Evolutionary conservation across 2,888 invertebrate genomes (phyloP).

Genomic region (Aphrophora alni): DNA sequence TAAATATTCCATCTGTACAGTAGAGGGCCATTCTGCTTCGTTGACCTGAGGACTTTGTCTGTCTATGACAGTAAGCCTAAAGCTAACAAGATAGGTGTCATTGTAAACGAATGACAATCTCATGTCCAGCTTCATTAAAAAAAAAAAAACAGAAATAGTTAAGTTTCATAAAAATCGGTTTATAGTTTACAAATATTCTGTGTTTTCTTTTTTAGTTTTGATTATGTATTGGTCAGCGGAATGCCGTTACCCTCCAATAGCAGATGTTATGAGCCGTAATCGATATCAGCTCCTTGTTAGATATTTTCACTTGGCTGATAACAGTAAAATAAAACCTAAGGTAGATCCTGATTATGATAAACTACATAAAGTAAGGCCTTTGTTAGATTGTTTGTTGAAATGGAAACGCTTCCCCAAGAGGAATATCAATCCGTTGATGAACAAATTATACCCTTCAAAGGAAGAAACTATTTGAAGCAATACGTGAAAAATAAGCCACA

Average conservation of each 20-base stretch:
- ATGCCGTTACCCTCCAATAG: slow-evolving; percentile 2
- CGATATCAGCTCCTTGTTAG: neutral
- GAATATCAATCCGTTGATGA: slow-evolving; percentile 49
- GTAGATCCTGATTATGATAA: slow-evolving; percentile 38
- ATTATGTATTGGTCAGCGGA: slow-evolving; percentile 37
- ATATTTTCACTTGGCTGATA: slow-evolving; percentile 17
- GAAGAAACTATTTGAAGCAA: slow-evolving; percentile 31
- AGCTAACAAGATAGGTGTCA: too few relatives aligned
- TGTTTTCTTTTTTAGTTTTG: too few relatives aligned
- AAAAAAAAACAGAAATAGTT: too few relatives aligned
- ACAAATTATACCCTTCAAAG: slow-evolving; percentile 49
- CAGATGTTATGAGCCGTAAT: neutral
- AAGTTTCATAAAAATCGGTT: too few relatives aligned
- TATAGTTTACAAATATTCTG: too few relatives aligned
- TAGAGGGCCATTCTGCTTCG: too few relatives aligned
- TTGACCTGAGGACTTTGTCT: too few relatives aligned
- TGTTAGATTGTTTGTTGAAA: neutral
- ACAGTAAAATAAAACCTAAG: neutral
- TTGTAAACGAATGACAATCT: too few relatives aligned
- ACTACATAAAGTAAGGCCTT: neutral
- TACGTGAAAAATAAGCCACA: slow-evolving; percentile 24
- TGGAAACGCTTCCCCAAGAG: slow-evolving; percentile 36
- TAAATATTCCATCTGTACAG: too few relatives aligned
- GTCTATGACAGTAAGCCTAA: too few relatives aligned
- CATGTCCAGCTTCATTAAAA: too few relatives aligned